phyloP scores from a whole-genome alignment of 2,797 vertebrate species.

The Sebastes glaucus region DNA sequence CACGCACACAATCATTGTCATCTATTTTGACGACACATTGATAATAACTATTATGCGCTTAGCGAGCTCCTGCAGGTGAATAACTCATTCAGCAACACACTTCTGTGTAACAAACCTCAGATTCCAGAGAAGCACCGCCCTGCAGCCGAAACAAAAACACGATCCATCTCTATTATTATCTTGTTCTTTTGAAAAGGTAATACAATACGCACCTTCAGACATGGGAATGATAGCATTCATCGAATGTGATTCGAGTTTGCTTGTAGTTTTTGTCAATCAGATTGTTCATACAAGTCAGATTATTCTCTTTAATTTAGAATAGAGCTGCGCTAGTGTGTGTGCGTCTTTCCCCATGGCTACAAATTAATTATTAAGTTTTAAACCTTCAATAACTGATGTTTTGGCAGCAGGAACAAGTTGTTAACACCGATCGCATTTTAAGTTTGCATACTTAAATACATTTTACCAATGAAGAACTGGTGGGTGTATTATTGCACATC shows the following conservation, averaged over 20 bases:
- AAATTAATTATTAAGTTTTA: neutral
- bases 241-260: neutral
- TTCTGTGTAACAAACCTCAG: neutral
- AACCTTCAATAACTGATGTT: neutral
- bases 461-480: neutral
- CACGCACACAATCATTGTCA: neutral
- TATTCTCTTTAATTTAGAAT: neutral
- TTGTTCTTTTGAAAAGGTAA: too few relatives aligned
- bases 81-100: neutral
- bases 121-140: neutral
- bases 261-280: neutral
- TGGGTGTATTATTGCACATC: too few relatives aligned
- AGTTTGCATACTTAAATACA: neutral
- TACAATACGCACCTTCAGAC: neutral
- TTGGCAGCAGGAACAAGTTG: neutral
- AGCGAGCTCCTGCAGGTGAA: neutral
- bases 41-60: neutral
- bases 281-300: neutral
- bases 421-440: too few relatives aligned
- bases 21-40: neutral
- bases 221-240: neutral
- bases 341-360: neutral
- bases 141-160: slow-evolving; percentile 1
- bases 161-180: neutral
- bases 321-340: neutral